Evolutionary conservation across 2,113 vertebrate genomes (phyloP).

Genomic region (Phylloscopus trochilus): DNA sequence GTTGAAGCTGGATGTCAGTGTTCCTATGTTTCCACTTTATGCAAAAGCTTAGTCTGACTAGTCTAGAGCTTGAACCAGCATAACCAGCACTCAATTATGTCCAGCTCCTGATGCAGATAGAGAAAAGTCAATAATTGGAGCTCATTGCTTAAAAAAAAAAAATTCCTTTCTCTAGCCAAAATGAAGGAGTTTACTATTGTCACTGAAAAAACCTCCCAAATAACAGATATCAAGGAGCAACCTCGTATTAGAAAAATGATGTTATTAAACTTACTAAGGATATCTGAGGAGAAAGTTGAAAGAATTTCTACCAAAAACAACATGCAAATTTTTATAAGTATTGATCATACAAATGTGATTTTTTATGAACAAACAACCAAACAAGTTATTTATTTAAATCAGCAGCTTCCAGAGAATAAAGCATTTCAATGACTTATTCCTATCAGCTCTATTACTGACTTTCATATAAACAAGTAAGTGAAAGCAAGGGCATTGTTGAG

Average conservation of each 20-base stretch:
- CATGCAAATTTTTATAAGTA: neutral
- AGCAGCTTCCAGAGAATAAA: neutral
- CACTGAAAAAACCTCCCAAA: neutral
- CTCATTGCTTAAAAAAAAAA: too few relatives aligned
- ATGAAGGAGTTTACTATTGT: neutral
- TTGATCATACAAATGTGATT: neutral
- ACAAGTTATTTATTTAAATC: neutral
- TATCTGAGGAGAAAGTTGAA: neutral
- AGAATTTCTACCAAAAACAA: neutral
- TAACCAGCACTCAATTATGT: neutral
- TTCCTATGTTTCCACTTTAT: neutral
- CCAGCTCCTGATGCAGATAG: neutral
- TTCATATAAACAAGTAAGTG: neutral
- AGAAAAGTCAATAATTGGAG: neutral
- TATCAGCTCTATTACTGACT: neutral
- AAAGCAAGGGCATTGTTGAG: neutral
- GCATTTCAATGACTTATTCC: neutral
- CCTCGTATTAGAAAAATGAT: neutral
- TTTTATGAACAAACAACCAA: neutral
- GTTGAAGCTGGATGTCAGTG: neutral
- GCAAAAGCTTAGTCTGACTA: neutral
- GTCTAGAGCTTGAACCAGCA: neutral
- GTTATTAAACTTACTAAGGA: neutral
- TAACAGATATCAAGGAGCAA: neutral
- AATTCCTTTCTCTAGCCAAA: neutral